These are phyloP conservation scores for Hylyphantes graminicola DNA, from an alignment of 1,140 invertebrate genomes.

Conservation along the genomic window DNA sequence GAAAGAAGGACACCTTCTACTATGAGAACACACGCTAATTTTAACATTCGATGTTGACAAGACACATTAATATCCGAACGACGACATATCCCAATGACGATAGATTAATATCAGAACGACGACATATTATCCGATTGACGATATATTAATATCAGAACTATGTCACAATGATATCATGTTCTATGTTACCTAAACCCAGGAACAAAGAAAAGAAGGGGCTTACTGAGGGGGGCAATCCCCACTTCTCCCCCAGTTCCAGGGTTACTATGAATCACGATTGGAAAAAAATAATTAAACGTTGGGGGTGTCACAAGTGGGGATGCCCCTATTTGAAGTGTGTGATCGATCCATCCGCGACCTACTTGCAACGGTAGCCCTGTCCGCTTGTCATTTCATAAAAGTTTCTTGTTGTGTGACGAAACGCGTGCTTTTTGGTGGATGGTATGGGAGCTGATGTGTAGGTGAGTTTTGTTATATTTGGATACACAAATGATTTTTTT, in stretches of 20 bases:
- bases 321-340: neutral
- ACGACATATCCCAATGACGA: neutral
- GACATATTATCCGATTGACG: neutral
- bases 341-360: conserved; percentile 43
- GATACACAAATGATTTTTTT: neutral
- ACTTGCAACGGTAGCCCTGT: neutral
- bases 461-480: neutral
- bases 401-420: neutral
- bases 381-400: neutral
- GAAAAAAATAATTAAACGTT: neutral
- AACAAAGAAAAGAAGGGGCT: neutral
- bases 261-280: conserved; percentile 14
- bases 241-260: neutral
- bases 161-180: neutral
- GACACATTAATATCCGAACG: neutral
- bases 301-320: neutral
- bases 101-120: neutral
- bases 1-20: too few species aligned
- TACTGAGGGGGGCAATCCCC: neutral
- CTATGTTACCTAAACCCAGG: neutral
- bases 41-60: too few species aligned
- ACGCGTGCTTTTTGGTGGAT: neutral
- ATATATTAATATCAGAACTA: neutral
- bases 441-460: neutral
- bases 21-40: too few species aligned